Evolutionary conservation across 2,113 vertebrate genomes (phyloP).

Genomic region (Glaucomys volans): DNA sequence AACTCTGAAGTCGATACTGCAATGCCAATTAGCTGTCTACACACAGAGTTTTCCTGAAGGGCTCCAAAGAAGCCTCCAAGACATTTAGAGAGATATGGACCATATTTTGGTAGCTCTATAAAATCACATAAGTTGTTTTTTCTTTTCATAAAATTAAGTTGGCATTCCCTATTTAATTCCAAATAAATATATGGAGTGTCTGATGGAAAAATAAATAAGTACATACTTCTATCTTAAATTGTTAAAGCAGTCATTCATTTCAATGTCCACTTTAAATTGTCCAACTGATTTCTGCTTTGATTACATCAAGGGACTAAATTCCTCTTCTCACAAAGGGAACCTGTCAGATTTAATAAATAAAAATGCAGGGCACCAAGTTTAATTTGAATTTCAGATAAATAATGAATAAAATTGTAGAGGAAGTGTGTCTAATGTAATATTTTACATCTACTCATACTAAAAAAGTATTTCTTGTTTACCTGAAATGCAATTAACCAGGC

Average conservation of each 20-base stretch:
- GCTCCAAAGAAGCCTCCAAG: not conserved
- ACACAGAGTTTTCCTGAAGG: not conserved
- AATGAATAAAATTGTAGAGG: not conserved
- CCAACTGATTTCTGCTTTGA: not conserved
- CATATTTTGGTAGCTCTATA: constrained; percentile 4
- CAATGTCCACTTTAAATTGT: not conserved
- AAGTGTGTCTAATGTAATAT: not conserved
- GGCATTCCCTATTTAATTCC: not conserved
- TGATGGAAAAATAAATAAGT: not conserved
- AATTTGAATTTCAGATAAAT: constrained; percentile 12
- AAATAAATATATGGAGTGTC: not conserved
- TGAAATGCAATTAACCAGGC: too few species aligned
- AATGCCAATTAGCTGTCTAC: constrained; percentile 23
- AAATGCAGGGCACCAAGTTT: not conserved
- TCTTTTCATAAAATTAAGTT: not conserved
- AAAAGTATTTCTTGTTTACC: too few species aligned
- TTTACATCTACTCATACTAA: too few species aligned
- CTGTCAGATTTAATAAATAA: not conserved
- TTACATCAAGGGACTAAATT: not conserved
- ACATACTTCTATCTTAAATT: not conserved
- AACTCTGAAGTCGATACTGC: not conserved
- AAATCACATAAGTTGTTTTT: not conserved
- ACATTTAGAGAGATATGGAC: not conserved
- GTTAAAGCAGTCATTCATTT: not conserved
- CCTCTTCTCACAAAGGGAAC: not conserved